These are phyloP conservation scores for Cylindroiulus punctatus DNA, from an alignment of 2,888 invertebrate genomes.

Conservation along the genomic window DNA sequence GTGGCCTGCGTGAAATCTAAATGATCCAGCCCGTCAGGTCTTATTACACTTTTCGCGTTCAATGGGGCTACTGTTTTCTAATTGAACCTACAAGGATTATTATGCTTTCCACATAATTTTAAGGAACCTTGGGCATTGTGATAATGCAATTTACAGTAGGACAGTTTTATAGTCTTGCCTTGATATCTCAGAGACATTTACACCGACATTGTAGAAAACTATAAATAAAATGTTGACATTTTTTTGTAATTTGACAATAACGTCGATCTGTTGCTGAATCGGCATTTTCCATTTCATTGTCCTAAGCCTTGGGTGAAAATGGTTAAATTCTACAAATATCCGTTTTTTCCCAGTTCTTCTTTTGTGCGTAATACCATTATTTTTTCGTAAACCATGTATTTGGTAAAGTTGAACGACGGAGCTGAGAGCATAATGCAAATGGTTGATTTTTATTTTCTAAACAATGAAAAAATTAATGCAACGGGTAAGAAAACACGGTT, in stretches of 20 bases:
- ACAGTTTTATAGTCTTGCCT: constrained; percentile 37
- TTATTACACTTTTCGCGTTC: neutral
- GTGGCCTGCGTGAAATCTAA: neutral
- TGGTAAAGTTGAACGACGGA: no score
- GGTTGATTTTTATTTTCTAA: constrained; percentile 45
- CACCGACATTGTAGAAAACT: constrained; percentile 32
- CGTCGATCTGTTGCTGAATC: neutral
- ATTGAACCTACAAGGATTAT: neutral
- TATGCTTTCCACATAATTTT: neutral
- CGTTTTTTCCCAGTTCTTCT: no score
- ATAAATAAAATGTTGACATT: constrained; percentile 47
- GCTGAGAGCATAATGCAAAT: neutral
- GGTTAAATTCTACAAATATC: no score
- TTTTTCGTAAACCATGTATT: no score
- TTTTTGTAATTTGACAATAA: neutral
- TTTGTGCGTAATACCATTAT: no score
- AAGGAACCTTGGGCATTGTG: neutral
- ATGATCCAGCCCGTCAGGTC: neutral
- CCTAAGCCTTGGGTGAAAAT: neutral
- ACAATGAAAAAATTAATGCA: constrained; percentile 45
- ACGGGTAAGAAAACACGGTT: constrained; percentile 47
- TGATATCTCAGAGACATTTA: constrained; percentile 28
- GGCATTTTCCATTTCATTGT: neutral
- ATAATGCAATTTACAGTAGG: constrained; percentile 14
- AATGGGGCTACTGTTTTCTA: neutral